Evolutionary conservation across 2,888 invertebrate species (phyloP).

Genomic region (Pandemis corylana): DNA sequence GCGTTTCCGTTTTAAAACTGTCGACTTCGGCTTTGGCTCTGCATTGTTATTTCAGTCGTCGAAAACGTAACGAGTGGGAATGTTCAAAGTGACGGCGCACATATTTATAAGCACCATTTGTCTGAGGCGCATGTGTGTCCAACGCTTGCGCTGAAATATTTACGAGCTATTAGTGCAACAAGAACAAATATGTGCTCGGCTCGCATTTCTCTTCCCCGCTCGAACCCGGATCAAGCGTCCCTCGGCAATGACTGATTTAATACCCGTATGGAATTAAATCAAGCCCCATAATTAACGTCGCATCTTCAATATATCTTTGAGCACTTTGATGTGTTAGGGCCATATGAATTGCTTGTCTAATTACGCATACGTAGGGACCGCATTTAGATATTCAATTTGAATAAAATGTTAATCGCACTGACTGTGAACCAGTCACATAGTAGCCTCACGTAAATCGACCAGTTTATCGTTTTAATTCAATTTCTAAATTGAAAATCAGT

Average conservation of each 20-base stretch:
- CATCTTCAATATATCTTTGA: constrained; percentile 46
- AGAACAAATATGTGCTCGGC: constrained; percentile 64
- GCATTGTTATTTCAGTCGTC: constrained; percentile 82
- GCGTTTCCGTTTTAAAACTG: constrained; percentile 70
- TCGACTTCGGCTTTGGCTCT: constrained; percentile 58
- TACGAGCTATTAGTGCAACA: constrained; percentile 81
- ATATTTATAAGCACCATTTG: constrained; percentile 80
- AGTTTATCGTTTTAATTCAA: constrained; percentile 51
- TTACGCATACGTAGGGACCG: constrained; percentile 43
- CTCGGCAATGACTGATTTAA: constrained; percentile 77
- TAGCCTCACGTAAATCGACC: constrained; percentile 27
- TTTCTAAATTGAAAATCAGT: constrained; percentile 60
- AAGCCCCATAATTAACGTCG: constrained; percentile 62
- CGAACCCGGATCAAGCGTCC: constrained; percentile 61
- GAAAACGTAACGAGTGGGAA: constrained; percentile 75
- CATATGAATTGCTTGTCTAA: constrained; percentile 41
- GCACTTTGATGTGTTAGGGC: constrained; percentile 57
- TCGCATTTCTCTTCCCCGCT: constrained; percentile 53
- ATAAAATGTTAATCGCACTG: constrained; percentile 30
- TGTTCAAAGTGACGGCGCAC: constrained; percentile 74
- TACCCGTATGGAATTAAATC: constrained; percentile 62
- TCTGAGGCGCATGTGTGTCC: constrained; percentile 74
- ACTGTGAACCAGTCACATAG: constrained; percentile 19
- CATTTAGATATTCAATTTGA: constrained; percentile 39
- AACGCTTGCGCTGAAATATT: constrained; percentile 76